Percentiles rank a stretch among this genome's conserved stretches.
Conservation (phyloP, 1,140 invertebrate species). For the Andricus grossulariae region DNA sequence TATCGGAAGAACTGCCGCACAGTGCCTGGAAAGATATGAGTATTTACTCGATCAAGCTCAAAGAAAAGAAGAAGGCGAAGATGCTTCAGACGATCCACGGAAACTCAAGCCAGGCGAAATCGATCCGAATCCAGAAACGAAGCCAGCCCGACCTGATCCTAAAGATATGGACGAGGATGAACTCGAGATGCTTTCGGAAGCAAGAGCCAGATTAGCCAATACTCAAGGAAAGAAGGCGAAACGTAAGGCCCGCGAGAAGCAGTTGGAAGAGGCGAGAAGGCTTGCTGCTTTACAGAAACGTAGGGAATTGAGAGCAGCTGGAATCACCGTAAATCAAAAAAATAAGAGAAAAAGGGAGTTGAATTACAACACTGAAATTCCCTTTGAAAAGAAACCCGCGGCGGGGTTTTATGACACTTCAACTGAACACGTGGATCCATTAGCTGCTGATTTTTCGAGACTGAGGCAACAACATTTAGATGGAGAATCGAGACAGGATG, state of each 20-base stretch:
- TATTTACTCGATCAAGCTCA: constrained; percentile 99
- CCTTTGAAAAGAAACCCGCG: constrained; percentile 96
- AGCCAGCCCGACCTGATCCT: constrained; percentile 99
- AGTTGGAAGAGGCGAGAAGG: constrained; percentile 97
- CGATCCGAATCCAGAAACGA: constrained; percentile 99
- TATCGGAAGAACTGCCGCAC: constrained; percentile 98
- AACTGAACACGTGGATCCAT: constrained; percentile 90
- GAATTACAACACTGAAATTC: constrained; percentile 98
- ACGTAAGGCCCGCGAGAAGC: constrained; percentile 98
- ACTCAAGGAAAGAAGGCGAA: constrained; percentile 99
- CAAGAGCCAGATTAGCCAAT: constrained; percentile 97
- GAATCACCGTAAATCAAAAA: constrained; percentile 91
- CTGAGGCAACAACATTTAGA: constrained; percentile 95
- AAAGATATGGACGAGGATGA: constrained; percentile 99
- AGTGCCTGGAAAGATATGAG: constrained; percentile 98
- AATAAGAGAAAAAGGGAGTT: constrained; percentile 88
- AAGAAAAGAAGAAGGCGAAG: constrained; percentile 96
- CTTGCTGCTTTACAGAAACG: constrained; percentile 97
- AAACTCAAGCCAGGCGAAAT: constrained; percentile 99
- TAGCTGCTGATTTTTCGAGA: constrained; percentile 91
- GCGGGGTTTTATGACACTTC: constrained; percentile 96
- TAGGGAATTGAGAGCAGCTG: constrained; percentile 96
- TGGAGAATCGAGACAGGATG: constrained; percentile 91
- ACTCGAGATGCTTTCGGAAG: constrained; percentile 99
- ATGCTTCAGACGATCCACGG: constrained; percentile 93